Conservation (phyloP, 64 coral and sea anemone species). For the Actinia tenebrosa region DNA sequence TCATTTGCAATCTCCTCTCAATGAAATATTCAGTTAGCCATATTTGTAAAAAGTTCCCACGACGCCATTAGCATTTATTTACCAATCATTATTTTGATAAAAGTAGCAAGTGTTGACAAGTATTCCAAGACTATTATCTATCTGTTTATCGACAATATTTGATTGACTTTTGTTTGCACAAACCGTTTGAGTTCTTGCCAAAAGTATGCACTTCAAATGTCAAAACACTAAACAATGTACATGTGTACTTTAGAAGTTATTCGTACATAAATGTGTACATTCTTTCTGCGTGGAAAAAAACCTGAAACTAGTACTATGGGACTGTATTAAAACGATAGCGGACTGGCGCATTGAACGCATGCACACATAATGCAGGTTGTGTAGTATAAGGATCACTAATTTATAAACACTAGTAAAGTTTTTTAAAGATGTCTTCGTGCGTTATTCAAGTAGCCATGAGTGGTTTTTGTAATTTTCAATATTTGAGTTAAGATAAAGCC, state of each 20-base stretch:
- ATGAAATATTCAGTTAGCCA: too few species aligned
- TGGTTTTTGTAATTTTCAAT: too few species aligned
- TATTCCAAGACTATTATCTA: background rate
- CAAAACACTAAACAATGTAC: slow-evolving; percentile 6
- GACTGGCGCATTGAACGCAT: too few species aligned
- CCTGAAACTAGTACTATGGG: too few species aligned
- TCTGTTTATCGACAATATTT: background rate
- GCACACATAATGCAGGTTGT: too few species aligned
- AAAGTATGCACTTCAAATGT: slow-evolving; percentile 4
- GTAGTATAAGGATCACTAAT: too few species aligned
- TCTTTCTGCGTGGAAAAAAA: background rate
- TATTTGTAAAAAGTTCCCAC: background rate
- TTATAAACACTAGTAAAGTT: too few species aligned
- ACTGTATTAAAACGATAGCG: too few species aligned
- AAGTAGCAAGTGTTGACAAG: slow-evolving; percentile 9
- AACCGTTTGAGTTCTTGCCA: background rate
- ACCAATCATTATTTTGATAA: slow-evolving; percentile 15
- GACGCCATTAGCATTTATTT: slow-evolving; percentile 8
- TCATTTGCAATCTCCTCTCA: background rate
- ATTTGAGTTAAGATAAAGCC: too few species aligned
- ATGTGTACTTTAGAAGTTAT: background rate
- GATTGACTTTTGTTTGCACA: slow-evolving; percentile 9
- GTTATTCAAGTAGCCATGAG: too few species aligned
- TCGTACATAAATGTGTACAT: background rate
- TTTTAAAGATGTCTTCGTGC: too few species aligned